Evolutionary conservation across 2,113 vertebrate species (phyloP), one percentile per base, ranked within the genome.

Genomic region (Labrus mixtus): DNA sequence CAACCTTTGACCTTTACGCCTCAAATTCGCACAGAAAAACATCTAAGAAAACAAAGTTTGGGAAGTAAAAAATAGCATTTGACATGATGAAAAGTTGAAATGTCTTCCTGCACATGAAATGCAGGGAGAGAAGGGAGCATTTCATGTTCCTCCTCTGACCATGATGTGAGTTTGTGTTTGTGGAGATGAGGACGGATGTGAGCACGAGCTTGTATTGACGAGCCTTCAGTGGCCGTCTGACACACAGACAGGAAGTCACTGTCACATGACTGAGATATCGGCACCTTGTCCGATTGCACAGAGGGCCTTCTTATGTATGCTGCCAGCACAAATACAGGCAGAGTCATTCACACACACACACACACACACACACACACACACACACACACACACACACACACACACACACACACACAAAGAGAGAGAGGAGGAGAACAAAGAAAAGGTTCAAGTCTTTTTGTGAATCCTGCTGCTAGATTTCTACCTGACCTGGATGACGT

Each of bases 241-340:
- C 73, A 74, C n/a, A 54, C 73, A 89, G 92, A 92, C 93, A 93
- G 89, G 86, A 92, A 91, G 90, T 93, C 93, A 91, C 81, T 89
- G 91, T 94, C 93, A 94, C 94, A 91, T 92, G 90, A 93, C 90
- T 88, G 73, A 81, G 85, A 80, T 94, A 95, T 94, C 69, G 93
- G 92, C 93, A 94, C 82, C 84, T 93, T 90, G 89, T 94, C 92
- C 82, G 68, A 83, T 92, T 86, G 78, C 80, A 87, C 86, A 77
- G 77, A 90, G 68, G 83, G 86, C 84, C 85, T 87, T 87, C 86
- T 89, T 90, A 82, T 93, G 90, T 92, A 91, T 91, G 85, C 86
- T 91, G 88, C 87, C 89, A 91, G 83, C 81, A 54, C 60, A 87
- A 82, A 92, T 76, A 81, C 85, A 73, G 71, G 25, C 80, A 60